Conservation (phyloP, 92 coral and sea anemone species). For the Actinostola sp. region DNA sequence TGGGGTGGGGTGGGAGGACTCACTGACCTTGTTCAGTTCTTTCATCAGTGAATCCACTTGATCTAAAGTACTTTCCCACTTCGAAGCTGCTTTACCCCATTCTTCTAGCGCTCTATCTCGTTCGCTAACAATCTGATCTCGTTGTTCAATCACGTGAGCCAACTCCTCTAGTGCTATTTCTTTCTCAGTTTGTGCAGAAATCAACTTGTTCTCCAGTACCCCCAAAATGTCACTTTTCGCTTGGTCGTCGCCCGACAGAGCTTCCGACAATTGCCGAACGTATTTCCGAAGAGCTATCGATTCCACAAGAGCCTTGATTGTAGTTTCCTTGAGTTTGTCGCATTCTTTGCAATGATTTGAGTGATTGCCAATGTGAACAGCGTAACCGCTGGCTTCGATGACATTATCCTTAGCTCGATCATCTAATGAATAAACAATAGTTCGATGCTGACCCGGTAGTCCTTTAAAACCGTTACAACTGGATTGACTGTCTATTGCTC, state of each 20-base stretch:
- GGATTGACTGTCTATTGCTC: neutral
- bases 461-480: neutral
- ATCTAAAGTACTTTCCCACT: slow-evolving; percentile 97
- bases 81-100: slow-evolving; percentile 96
- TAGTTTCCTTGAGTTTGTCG: slow-evolving; percentile 74
- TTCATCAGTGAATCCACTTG: slow-evolving; percentile 90
- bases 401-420: slow-evolving; percentile 65
- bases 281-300: slow-evolving; percentile 84
- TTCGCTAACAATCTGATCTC: slow-evolving; percentile 77
- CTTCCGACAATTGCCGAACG: slow-evolving; percentile 78
- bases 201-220: slow-evolving; percentile 79
- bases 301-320: slow-evolving; percentile 88
- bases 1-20: too few species aligned
- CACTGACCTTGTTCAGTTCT: slow-evolving; percentile 83
- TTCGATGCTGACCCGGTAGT: neutral
- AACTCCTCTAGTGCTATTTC: slow-evolving; percentile 90
- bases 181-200: slow-evolving; percentile 86
- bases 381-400: slow-evolving; percentile 74
- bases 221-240: slow-evolving; percentile 73
- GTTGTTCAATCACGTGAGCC: slow-evolving; percentile 87
- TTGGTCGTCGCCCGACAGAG: slow-evolving; percentile 72
- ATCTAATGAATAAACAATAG: slow-evolving; percentile 74
- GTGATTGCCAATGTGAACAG: slow-evolving; percentile 69
- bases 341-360: slow-evolving; percentile 85
- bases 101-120: slow-evolving; percentile 93